Conservation (phyloP, 2,797 vertebrate genomes). For the Microcaecilia unicolor region DNA sequence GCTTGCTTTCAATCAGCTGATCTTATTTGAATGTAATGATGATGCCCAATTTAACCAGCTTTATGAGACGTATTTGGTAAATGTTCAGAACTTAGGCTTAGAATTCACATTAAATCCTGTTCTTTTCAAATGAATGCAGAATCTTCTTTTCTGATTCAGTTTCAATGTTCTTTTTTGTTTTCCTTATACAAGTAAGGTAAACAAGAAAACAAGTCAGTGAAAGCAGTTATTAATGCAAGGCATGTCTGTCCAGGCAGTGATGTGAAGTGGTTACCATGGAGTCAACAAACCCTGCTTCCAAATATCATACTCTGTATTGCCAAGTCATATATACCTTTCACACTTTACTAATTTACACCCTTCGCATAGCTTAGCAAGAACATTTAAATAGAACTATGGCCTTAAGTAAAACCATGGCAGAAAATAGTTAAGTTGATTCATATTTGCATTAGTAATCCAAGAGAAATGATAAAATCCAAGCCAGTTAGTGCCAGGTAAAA, state of each 20-base stretch:
- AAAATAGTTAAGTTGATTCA: background rate
- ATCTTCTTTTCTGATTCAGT: slow-evolving; percentile 13
- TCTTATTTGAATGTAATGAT: too few relatives aligned
- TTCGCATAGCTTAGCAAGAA: slow-evolving; percentile 4
- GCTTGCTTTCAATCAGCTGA: too few relatives aligned
- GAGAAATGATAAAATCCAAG: too few relatives aligned
- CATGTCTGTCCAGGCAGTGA: slow-evolving; percentile 47
- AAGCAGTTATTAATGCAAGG: slow-evolving; percentile 53
- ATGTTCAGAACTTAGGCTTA: slow-evolving; percentile 2
- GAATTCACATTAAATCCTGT: background rate
- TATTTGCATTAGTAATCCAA: background rate
- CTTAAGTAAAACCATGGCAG: background rate
- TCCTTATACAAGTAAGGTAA: slow-evolving; percentile 17
- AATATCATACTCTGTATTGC: slow-evolving; percentile 50
- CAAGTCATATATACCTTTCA: slow-evolving; percentile 16
- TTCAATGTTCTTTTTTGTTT: slow-evolving; percentile 15
- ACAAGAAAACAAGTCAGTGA: slow-evolving; percentile 25
- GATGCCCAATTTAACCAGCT: too few relatives aligned
- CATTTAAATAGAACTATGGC: background rate
- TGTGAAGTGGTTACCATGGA: slow-evolving; percentile 69
- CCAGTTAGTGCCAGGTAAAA: too few relatives aligned
- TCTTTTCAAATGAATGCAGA: slow-evolving; percentile 1
- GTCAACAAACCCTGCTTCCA: slow-evolving; percentile 40
- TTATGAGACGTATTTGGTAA: background rate
- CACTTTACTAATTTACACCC: slow-evolving; percentile 7